Evolutionary conservation across 2,113 vertebrate genomes (phyloP), one percentile per base, ranked within the genome.

Genomic region (Ammospiza nelsoni): DNA sequence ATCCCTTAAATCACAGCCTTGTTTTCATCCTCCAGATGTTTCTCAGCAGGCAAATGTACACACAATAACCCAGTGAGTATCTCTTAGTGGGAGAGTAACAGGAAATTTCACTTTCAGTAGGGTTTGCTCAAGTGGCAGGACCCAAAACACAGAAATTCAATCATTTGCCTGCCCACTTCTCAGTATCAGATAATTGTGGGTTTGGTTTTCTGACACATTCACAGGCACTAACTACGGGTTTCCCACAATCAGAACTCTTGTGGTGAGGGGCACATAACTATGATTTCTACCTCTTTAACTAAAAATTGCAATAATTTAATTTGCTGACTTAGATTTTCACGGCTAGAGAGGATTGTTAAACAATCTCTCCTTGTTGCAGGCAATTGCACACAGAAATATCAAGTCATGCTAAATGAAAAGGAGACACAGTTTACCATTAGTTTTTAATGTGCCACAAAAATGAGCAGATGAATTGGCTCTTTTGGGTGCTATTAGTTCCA

Each of bases 401-500:
- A 79, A 91, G 75, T n/a, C 90, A 77, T 17, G 72, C 55, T 88
- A 91, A 94, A 89, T 55, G 91, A 84, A 93, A 93, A 74, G 55
- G 51, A 96, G 69, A 62, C 27, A 33, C 8, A 44, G 18, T 92
- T 93, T 87, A 62, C 77, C 74, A 82, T 46, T 41, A 29, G 41
- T 78, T 95, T 79, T 69, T 91, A 92, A 95, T 14, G 37, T 54
- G 46, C 62, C 86, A 97, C 90, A 88, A 61, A 63, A 59, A 92
- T 24, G 54, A 88, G 78, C 68, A 89, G 79, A 89, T 5, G 46
- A 96, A 97, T 62, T 92, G 86, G 75, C 37, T 90, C 95, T 88
- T 96, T 94, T 65, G 91, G 84, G 93, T 75, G 49, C 71, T 62
- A 88, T 96, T 91, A 96, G 96, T 96, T 97, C 88, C 95, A 96